These are phyloP conservation scores for Tokudaia muenninki DNA, from an alignment of 2,797 vertebrate species.

Conservation along the genomic window DNA sequence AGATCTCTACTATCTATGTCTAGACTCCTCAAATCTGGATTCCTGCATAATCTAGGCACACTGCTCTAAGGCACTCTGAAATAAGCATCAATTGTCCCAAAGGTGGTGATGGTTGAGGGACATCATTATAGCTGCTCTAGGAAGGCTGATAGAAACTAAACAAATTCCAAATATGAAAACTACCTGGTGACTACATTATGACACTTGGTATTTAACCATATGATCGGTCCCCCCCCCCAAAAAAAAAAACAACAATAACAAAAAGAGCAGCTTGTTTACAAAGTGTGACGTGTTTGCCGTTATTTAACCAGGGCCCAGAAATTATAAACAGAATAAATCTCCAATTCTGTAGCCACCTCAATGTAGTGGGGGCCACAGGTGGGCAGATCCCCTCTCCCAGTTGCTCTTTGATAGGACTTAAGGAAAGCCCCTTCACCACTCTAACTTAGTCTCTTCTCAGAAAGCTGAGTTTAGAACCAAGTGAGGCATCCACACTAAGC, in stretches of 20 bases:
- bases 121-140: background rate
- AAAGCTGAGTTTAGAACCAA: slow-evolving; percentile 37
- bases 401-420: slow-evolving; percentile 23
- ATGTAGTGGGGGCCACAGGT: background rate
- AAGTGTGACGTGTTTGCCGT: background rate
- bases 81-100: slow-evolving; percentile 30
- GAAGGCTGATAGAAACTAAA: slow-evolving; percentile 36
- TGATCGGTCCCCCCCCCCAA: background rate
- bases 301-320: background rate
- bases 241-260: background rate
- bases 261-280: background rate
- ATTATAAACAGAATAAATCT: background rate
- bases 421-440: slow-evolving; percentile 25
- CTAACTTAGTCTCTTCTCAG: slow-evolving; percentile 35
- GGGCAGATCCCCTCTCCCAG: background rate
- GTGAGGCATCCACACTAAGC: background rate
- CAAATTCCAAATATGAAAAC: slow-evolving; percentile 20
- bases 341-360: slow-evolving; percentile 19
- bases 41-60: slow-evolving; percentile 12
- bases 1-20: background rate
- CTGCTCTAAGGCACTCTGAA: background rate
- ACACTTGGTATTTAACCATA: slow-evolving; percentile 53
- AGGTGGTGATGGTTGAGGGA: background rate
- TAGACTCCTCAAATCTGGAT: background rate
- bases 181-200: slow-evolving; percentile 50